phyloP scores from a whole-genome alignment of 2,113 vertebrate species.

The Cyphomyrus plagiostoma region DNA sequence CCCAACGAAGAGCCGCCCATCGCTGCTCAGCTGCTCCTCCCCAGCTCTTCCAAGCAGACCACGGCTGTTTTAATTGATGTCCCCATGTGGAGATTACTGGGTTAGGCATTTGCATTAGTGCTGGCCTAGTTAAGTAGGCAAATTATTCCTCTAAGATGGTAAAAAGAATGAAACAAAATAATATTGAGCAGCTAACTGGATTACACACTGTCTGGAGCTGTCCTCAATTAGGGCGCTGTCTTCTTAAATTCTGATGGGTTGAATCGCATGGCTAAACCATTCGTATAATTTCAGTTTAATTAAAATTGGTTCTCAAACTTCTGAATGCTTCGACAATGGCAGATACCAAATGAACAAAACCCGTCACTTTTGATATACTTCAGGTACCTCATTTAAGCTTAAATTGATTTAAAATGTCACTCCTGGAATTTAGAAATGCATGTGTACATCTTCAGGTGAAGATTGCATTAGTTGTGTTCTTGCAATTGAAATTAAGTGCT shows the following conservation, averaged over 20 bases:
- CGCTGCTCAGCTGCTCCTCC: background rate
- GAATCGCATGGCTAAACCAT: constrained; percentile 15
- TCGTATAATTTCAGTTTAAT: constrained; percentile 22
- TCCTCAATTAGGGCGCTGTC: background rate
- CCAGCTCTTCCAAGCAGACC: background rate
- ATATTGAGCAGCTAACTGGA: background rate
- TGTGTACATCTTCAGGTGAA: background rate
- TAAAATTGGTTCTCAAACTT: background rate
- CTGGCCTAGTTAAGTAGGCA: constrained; percentile 10
- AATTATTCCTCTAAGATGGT: constrained; percentile 4
- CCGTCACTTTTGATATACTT: background rate
- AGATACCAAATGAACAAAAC: background rate
- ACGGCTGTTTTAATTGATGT: background rate
- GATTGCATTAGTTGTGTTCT: background rate
- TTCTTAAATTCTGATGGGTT: constrained; percentile 9
- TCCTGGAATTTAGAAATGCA: background rate
- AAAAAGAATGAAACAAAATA: background rate
- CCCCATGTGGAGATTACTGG: constrained; percentile 14
- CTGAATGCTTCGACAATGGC: background rate
- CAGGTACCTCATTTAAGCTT: background rate
- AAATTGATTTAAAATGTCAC: background rate
- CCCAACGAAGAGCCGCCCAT: background rate
- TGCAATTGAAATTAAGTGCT: background rate
- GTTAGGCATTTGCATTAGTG: constrained; percentile 4
- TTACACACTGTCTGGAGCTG: constrained; percentile 1